Conservation (phyloP, 2,888 invertebrate genomes). For the Ferrisia virgata region DNA sequence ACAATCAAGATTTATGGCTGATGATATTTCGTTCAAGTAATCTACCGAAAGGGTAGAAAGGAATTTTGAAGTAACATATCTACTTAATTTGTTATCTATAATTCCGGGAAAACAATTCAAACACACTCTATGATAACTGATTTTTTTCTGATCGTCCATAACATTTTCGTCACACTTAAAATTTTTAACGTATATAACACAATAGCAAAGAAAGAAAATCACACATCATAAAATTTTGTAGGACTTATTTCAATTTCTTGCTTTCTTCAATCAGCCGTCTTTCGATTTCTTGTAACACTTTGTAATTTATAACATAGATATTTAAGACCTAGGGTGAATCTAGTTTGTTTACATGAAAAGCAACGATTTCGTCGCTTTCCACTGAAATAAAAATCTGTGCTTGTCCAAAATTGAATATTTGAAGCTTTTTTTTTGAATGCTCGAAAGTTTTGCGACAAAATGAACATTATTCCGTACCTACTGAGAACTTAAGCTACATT, state of each 20-base stretch:
- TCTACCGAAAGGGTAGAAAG: no score
- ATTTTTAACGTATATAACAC: not conserved
- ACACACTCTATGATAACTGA: slow-evolving; percentile 52
- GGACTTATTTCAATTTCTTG: slow-evolving; percentile 38
- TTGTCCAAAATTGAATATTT: no score
- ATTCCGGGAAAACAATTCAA: not conserved
- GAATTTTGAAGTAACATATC: no score
- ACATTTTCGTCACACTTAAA: slow-evolving; percentile 50
- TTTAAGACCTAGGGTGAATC: slow-evolving; percentile 40
- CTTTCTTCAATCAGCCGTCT: slow-evolving; percentile 26
- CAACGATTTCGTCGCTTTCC: no score
- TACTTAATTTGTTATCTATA: no score
- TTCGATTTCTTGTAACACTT: slow-evolving; percentile 31
- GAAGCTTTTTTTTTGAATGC: no score
- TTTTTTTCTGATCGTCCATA: slow-evolving; percentile 51
- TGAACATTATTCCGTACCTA: no score
- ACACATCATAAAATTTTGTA: not conserved
- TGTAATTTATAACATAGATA: not conserved
- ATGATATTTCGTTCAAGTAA: slow-evolving; percentile 56
- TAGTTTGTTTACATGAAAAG: slow-evolving; percentile 34
- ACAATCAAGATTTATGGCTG: slow-evolving; percentile 57
- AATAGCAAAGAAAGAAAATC: not conserved
- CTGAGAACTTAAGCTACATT: no score
- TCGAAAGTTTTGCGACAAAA: no score
- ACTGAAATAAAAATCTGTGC: no score